Base-by-base conservation (phyloP, 2,888 invertebrate genomes). In the Ferdinandea cuprea region DNA sequence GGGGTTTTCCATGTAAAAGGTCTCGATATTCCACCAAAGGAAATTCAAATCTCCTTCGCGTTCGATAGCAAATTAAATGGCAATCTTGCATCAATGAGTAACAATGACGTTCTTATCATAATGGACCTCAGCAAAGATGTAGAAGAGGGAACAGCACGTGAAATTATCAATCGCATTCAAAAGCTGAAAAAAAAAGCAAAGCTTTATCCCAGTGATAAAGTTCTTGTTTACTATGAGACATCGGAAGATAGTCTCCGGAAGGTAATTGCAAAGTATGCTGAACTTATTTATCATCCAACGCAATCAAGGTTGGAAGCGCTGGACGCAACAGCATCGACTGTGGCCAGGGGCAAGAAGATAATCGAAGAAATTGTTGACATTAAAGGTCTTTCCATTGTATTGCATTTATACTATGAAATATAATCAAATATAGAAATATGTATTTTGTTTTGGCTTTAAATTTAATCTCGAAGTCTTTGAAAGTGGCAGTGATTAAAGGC, bases 91-190 rank as follows among this genome's bases (percentile, higher is more conserved):
- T 96, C 96, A 0, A 95, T 97, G 88, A 95, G 96, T 86, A 96
- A 97, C 87, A 95, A 95, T 85, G 95, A 96, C 90, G 94, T 97
- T 3, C 92, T 98, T 48, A 95, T 98, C 72, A 91, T 99, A 77
- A 91, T 99, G 80, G 96, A 98, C 89, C 93, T 96, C 13, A 95
- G 94, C 0, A 96, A 96, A 0, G 97, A 97, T 89, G 95, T 56
- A 15, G 78, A 98, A 88, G 98, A 99, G 92, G 98, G 98, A 5
- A 93, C 96, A 84, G 96, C 98, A 1, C 93, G 98, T 74, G 99
- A 99, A 92, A 94, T 98, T 32, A 95, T 98, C 78, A 99, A 98
- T 89, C 93, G 98, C 80, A 93, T 99, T 30, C 99, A 99, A 89
- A 98, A 97, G 90, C 92, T 99, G 28, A 92, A 98, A 66, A 99